Evolutionary conservation across 2,113 vertebrate genomes (phyloP).

Genomic region (Nasalis larvatus): DNA sequence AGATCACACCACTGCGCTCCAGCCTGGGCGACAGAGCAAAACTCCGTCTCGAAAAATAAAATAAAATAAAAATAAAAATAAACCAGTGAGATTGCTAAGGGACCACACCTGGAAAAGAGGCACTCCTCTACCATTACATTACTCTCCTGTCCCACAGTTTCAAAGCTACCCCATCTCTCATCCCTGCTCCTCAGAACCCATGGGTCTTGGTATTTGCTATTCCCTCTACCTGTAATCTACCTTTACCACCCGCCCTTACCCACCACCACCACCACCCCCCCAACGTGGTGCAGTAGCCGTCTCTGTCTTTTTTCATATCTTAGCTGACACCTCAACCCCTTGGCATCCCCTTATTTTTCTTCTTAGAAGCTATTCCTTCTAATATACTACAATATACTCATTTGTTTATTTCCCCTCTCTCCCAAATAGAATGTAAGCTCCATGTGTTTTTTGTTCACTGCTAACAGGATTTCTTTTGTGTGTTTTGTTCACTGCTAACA

Average conservation of each 20-base stretch:
- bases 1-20: no score
- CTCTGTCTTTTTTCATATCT: neutral
- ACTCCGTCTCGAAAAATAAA: no score
- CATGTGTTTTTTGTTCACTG: neutral
- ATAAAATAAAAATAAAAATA: no score
- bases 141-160: no score
- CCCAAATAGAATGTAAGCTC: neutral
- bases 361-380: neutral
- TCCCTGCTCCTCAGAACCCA: neutral
- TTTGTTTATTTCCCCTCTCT: neutral
- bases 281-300: neutral
- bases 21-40: no score
- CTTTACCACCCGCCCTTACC: neutral
- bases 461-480: neutral
- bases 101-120: neutral
- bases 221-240: neutral
- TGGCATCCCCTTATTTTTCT: neutral
- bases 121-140: no score
- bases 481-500: neutral
- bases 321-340: neutral
- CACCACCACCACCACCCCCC: no score
- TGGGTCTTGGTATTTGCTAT: neutral
- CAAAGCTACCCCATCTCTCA: neutral
- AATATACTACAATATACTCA: no score
- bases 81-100: neutral